Evolutionary conservation across 2,113 vertebrate genomes (phyloP).

Genomic region (Microcebus ravelobensis): DNA sequence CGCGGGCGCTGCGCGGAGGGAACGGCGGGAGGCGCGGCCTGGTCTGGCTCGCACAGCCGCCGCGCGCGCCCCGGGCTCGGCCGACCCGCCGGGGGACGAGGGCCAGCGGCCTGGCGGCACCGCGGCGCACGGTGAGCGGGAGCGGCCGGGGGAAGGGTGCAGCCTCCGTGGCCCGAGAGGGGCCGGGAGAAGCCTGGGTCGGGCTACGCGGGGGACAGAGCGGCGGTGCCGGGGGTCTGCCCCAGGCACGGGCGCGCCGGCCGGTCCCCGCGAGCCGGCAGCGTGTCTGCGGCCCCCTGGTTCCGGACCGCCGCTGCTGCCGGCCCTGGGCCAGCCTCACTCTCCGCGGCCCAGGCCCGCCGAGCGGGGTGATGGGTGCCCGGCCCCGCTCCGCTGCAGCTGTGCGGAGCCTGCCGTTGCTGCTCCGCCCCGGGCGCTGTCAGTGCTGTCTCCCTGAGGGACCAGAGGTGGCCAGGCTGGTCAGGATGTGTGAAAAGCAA

Average conservation of each 20-base stretch:
- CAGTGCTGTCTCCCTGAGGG: not conserved
- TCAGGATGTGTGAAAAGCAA: not conserved
- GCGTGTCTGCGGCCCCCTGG: not conserved
- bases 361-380: not conserved
- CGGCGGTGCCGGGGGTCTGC: too few relatives aligned
- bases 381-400: not conserved
- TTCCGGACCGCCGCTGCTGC: not conserved
- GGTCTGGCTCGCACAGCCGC: not conserved
- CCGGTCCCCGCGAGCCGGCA: not conserved
- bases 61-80: not conserved
- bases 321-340: not conserved
- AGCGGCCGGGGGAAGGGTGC: not conserved
- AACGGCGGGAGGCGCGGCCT: constrained; percentile 35
- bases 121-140: constrained; percentile 50
- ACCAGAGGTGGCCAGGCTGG: not conserved
- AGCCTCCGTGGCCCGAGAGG: not conserved
- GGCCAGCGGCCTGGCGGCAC: not conserved
- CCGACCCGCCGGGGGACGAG: not conserved
- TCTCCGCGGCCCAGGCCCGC: not conserved
- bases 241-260: not conserved
- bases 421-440: not conserved
- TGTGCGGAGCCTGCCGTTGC: not conserved
- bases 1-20: not conserved
- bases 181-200: not conserved
- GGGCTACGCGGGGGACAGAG: not conserved